Percentiles rank a stretch among this genome's conserved stretches.
phyloP scores from a whole-genome alignment of 1,140 invertebrate genomes.

The Philotrypesis tridentata region DNA sequence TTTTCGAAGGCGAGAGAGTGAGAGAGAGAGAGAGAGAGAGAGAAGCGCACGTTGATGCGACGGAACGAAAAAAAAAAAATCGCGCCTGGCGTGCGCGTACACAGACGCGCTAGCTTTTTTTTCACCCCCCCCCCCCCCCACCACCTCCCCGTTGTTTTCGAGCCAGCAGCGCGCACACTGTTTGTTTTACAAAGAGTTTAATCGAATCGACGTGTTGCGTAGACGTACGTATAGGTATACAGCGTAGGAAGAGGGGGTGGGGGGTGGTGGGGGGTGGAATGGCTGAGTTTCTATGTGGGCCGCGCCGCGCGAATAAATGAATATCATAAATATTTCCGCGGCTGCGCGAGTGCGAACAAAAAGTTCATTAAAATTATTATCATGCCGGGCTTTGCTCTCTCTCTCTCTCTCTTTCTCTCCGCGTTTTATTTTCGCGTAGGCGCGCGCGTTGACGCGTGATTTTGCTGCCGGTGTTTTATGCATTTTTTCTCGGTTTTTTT shows the following conservation, averaged over 20 bases:
- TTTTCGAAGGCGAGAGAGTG: too few species aligned
- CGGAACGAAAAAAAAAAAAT: neutral
- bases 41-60: neutral
- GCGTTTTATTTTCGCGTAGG: conserved; percentile 25
- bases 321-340: conserved; percentile 44
- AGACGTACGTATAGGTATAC: neutral
- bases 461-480: neutral
- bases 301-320: conserved; percentile 20
- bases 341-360: neutral
- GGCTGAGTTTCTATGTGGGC: neutral
- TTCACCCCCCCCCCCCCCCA: too few species aligned
- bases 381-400: neutral
- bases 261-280: neutral
- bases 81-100: neutral
- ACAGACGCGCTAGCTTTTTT: neutral
- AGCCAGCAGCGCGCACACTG: neutral
- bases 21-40: conserved; percentile 3
- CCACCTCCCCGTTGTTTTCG: neutral
- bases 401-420: too few species aligned
- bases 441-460: neutral
- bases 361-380: conserved; percentile 46
- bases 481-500: too few species aligned
- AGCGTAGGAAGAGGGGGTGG: too few species aligned
- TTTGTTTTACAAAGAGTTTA: conserved; percentile 12
- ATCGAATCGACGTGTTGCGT: conserved; percentile 21